A percentile compares a stretch with the other conserved stretches of the same genome.
Evolutionary conservation across 2,113 vertebrate genomes (phyloP).

Genomic region (Amphiprion ocellaris): DNA sequence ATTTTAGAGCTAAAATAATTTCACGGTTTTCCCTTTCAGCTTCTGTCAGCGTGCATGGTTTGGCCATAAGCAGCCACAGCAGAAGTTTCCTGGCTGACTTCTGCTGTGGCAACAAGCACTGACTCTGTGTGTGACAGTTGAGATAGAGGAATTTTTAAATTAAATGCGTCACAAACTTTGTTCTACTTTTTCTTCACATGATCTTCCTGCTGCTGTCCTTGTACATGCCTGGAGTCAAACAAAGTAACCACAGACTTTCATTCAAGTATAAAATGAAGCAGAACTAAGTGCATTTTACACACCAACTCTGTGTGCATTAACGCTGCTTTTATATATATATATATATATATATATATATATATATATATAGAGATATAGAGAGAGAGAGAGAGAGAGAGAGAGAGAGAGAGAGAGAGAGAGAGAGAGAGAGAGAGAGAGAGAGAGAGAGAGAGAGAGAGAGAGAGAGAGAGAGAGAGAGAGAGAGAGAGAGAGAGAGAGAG

Average conservation of each 20-base stretch:
- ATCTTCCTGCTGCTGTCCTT: background rate
- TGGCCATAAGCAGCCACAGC: background rate
- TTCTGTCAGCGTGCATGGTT: background rate
- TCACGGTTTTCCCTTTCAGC: background rate
- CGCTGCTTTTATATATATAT: background rate
- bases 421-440: too few species aligned
- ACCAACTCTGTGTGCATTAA: background rate
- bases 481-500: too few species aligned
- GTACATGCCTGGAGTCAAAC: background rate
- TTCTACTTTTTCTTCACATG: conserved; percentile 15
- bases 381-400: too few species aligned
- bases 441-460: too few species aligned
- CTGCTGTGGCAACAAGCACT: conserved; percentile 6
- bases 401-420: too few species aligned
- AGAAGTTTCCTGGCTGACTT: background rate
- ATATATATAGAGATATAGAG: too few species aligned
- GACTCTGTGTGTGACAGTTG: background rate
- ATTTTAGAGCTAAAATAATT: background rate
- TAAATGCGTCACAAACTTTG: conserved; percentile 43
- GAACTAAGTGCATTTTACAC: background rate
- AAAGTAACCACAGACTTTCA: conserved; percentile 3
- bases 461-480: too few species aligned
- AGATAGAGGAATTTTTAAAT: conserved; percentile 15
- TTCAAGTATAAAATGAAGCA: background rate
- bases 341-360: too few species aligned